Evolutionary conservation across 2,888 invertebrate genomes (phyloP).

Genomic region (Papilio elwesi): DNA sequence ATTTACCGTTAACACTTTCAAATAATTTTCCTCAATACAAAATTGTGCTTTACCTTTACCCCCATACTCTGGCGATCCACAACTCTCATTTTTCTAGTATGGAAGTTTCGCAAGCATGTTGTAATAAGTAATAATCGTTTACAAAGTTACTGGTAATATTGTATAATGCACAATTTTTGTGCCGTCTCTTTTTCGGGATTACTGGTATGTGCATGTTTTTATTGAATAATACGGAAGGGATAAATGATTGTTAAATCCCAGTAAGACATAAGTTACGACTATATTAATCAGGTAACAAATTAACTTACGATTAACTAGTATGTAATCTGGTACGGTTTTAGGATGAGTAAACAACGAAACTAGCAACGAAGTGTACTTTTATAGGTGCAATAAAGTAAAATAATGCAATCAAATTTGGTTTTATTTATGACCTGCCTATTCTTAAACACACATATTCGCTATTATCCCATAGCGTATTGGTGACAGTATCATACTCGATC

Average conservation of each 20-base stretch:
- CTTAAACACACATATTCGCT: no score
- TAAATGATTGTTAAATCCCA: slow-evolving; percentile 28
- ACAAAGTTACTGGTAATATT: neutral
- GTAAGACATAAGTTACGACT: slow-evolving; percentile 20
- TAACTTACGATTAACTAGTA: slow-evolving; percentile 26
- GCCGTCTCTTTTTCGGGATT: slow-evolving; percentile 5
- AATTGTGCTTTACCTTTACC: no score
- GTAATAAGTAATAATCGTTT: slow-evolving; percentile 7
- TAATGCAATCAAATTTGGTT: slow-evolving; percentile 51
- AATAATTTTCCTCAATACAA: no score
- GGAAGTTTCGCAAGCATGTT: neutral
- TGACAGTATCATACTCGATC: no score
- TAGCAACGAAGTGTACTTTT: slow-evolving; percentile 81
- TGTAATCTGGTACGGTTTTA: slow-evolving; percentile 39
- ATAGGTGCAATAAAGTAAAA: slow-evolving; percentile 82
- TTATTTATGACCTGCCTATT: slow-evolving; percentile 7
- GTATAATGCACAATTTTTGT: slow-evolving; percentile 4
- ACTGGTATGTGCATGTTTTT: slow-evolving; percentile 14
- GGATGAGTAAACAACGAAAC: slow-evolving; percentile 67
- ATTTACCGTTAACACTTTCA: no score
- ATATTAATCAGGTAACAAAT: slow-evolving; percentile 23
- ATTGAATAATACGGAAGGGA: slow-evolving; percentile 12
- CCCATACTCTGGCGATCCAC: no score
- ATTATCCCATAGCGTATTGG: no score
- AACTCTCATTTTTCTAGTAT: neutral